Base-by-base conservation (phyloP, 2,888 invertebrate species). In the Pristionchus fissidentatus region DNA sequence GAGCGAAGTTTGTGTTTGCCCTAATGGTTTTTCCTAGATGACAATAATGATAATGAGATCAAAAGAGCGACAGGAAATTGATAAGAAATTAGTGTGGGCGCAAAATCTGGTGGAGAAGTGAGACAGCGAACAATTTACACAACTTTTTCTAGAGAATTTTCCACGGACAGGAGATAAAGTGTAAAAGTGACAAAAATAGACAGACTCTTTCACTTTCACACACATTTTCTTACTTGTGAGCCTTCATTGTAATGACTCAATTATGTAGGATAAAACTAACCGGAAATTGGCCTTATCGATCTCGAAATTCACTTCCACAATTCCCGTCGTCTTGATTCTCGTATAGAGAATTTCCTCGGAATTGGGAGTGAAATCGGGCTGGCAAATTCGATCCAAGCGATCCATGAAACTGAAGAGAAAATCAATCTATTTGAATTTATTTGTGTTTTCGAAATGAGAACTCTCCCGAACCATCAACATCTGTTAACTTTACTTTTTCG, bases 301-400 rank as follows among this genome's bases (percentile, higher is more conserved):
- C 66, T 85, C 86, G 52, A 89, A 89, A 29, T 82, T 26, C 19
- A 88, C 87, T 70, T 89, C 89, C 3, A 89, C 89, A 46, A 89
- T 89, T 83, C 89, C 89, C 22, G 89, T 89, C 10, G 89, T 89
- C 49, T 89, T 89, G n/a, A 89, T 90, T 79, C 91, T 80, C 3
- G 90, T 89, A n/a, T 90, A 84, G 15, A 91, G 87, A 49, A 90
- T 89, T 79, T 91, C 91, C 82, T 88, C 89, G 13, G 88, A 84
- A 4, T 89, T 89, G 3, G 91, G 90, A 1, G 52, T 78, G 83
- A 91, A 91, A 41, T 84, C 85, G 13, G 87, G 85, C 43, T 87
- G 83, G n/a, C 88, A 79, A 35, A 91, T 88, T 73, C 91, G 84
- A 19, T 89, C 89, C 32, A 91, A 57, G 38, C 84, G 88, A 49